Evolutionary conservation across 35 echinoderm and acorn worm species (phyloP).

Genomic region (Patiria miniata): DNA sequence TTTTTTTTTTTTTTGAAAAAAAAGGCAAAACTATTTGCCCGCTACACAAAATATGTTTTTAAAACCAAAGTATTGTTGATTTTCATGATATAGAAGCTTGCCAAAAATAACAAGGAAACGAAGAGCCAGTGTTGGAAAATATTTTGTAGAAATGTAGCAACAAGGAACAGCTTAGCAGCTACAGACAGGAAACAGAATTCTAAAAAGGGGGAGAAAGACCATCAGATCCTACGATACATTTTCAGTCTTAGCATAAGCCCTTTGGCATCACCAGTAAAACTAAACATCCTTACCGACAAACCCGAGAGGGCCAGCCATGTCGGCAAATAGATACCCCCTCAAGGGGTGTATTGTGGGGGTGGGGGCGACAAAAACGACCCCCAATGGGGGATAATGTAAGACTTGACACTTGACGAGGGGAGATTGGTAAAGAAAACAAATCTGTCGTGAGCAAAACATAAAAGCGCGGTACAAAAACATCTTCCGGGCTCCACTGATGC

Average conservation of each 20-base stretch:
- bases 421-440: slow-evolving; percentile 2
- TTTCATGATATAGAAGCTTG: too few relatives aligned
- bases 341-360: not conserved
- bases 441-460: not conserved
- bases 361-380: not conserved
- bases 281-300: too few relatives aligned
- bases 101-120: too few relatives aligned
- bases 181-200: too few relatives aligned
- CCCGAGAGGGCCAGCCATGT: not conserved
- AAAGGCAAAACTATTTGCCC: too few relatives aligned
- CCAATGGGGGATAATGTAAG: not conserved
- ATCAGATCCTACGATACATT: not conserved
- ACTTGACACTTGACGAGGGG: not conserved
- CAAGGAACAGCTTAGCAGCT: too few relatives aligned
- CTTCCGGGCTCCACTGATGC: not conserved
- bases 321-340: not conserved
- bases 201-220: too few relatives aligned
- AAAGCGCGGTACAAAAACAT: not conserved
- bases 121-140: too few relatives aligned
- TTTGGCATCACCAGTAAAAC: not conserved
- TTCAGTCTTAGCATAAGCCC: not conserved
- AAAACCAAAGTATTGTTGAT: too few relatives aligned
- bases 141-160: too few relatives aligned
- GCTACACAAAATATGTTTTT: too few relatives aligned
- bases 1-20: too few relatives aligned